A percentile compares a stretch with the other conserved stretches of the same genome.
Evolutionary conservation across 2,797 vertebrate species (phyloP).

Genomic region (Bradypus variegatus): DNA sequence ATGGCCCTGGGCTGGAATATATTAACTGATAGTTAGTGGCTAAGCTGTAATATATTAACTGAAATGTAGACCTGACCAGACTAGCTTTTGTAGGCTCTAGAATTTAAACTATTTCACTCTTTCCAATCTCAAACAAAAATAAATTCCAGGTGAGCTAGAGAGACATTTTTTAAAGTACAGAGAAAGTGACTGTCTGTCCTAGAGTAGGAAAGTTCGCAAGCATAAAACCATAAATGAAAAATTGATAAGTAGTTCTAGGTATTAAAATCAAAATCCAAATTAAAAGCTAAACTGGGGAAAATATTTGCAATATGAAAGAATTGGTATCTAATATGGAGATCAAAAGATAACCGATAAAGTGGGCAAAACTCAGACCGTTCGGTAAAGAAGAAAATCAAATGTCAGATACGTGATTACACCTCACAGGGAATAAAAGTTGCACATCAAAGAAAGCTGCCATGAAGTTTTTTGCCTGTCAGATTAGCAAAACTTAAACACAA

Average conservation of each 20-base stretch:
- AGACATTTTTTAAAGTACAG: background rate
- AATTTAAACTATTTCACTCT: slow-evolving; percentile 12
- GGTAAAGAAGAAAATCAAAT: slow-evolving; percentile 17
- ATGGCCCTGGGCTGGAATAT: slow-evolving; percentile 3
- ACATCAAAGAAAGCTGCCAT: background rate
- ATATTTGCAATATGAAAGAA: background rate
- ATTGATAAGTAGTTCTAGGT: background rate
- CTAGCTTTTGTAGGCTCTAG: background rate
- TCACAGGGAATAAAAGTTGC: background rate
- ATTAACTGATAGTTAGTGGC: slow-evolving; percentile 41
- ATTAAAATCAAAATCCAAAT: slow-evolving; percentile 5
- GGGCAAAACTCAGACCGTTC: background rate
- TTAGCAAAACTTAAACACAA: slow-evolving; percentile 3
- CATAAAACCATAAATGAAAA: slow-evolving; percentile 23
- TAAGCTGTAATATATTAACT: slow-evolving; percentile 46
- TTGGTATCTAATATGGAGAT: background rate
- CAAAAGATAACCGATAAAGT: background rate
- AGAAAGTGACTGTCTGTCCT: slow-evolving; percentile 5
- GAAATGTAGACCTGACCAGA: background rate
- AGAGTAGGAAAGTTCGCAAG: background rate
- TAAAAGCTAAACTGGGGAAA: background rate
- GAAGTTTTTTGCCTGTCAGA: background rate
- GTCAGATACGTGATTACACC: background rate
- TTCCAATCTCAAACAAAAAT: background rate
- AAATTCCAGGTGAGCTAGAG: background rate